Evolutionary conservation across 2,797 vertebrate species (phyloP).

Genomic region (Rhinogobio ventralis): DNA sequence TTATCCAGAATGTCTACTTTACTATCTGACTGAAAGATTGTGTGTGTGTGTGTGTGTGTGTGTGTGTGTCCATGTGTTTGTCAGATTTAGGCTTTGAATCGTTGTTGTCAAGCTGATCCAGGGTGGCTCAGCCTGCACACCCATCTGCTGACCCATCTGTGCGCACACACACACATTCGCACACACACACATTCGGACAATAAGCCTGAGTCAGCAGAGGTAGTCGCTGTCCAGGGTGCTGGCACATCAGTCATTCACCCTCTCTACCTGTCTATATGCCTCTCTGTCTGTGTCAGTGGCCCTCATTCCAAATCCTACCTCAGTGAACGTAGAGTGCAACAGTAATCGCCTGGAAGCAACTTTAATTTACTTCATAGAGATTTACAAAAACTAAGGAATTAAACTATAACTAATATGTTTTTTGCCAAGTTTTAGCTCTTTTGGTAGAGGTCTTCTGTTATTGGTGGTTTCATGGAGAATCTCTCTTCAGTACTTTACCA

Average conservation of each 20-base stretch:
- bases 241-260: constrained; percentile 68
- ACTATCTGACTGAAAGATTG: not conserved
- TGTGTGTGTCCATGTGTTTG: constrained; percentile 24
- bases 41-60: constrained; percentile 2
- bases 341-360: not conserved
- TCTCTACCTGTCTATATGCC: constrained; percentile 12
- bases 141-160: constrained; percentile 97
- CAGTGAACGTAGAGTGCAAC: not conserved
- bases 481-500: not conserved
- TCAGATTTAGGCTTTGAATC: constrained; percentile 63
- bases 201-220: constrained; percentile 68
- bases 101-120: constrained; percentile 75
- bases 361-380: not conserved
- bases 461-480: not conserved
- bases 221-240: constrained; percentile 83
- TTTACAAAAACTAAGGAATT: not conserved
- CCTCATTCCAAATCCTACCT: not conserved
- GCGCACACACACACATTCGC: constrained; percentile 57
- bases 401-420: not conserved
- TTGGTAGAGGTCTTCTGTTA: not conserved
- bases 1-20: not conserved
- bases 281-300: not conserved
- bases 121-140: constrained; percentile 77
- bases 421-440: not conserved
- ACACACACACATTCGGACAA: constrained; percentile 63